These are phyloP conservation scores for Telmatherina bonti DNA, from an alignment of 2,797 vertebrate species.

Conservation along the genomic window DNA sequence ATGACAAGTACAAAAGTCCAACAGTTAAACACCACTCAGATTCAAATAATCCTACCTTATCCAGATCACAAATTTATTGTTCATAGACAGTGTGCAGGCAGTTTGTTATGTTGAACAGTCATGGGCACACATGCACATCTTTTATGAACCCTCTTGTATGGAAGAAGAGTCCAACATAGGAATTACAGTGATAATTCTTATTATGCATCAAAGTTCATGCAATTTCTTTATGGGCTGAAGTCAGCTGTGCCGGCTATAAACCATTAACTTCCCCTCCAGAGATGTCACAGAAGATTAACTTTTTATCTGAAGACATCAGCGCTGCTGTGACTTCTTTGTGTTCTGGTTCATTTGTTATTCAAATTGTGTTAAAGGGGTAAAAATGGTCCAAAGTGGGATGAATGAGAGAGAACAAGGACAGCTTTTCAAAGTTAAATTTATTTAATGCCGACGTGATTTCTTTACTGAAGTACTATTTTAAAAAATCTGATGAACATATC, in stretches of 20 bases:
- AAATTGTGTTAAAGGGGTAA: constrained; percentile 2
- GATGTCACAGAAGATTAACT: constrained; percentile 58
- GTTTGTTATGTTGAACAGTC: background rate
- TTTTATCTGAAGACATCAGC: constrained; percentile 43
- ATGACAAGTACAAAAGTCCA: too few relatives aligned
- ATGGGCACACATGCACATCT: background rate
- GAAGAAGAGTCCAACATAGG: background rate
- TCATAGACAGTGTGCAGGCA: background rate
- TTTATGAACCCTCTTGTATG: background rate
- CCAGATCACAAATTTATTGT: background rate
- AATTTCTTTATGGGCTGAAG: constrained; percentile 23
- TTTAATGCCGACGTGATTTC: background rate
- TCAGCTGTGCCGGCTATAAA: constrained; percentile 61
- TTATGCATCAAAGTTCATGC: constrained; percentile 61
- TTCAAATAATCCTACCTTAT: too few relatives aligned
- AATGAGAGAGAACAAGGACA: background rate
- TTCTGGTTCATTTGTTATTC: constrained; percentile 16
- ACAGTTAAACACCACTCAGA: too few relatives aligned
- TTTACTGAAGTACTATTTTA: background rate
- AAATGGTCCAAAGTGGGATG: background rate
- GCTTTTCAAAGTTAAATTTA: background rate
- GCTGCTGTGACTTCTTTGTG: constrained; percentile 15
- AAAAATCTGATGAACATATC: background rate
- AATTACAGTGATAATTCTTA: constrained; percentile 18
- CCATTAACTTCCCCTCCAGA: constrained; percentile 66